Conservation (phyloP, 2,888 invertebrate genomes). For the Drosophila mercatorum region DNA sequence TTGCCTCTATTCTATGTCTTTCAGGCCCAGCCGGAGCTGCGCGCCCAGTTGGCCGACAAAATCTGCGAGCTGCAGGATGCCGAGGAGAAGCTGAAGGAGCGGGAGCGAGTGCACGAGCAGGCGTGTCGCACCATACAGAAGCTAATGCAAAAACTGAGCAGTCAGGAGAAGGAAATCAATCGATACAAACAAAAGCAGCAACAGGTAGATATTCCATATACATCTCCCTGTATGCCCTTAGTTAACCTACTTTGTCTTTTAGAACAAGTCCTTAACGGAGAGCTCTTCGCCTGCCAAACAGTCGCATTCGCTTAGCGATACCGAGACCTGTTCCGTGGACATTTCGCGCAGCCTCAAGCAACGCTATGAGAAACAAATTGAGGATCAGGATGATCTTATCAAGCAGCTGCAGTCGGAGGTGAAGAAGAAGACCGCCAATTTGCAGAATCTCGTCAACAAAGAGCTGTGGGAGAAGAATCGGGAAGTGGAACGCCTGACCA, state of each 20-base stretch:
- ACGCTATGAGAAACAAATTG: constrained; percentile 64
- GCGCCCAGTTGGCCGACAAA: constrained; percentile 80
- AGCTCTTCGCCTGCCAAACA: constrained; percentile 3
- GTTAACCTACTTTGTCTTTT: not conserved
- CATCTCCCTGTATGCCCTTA: not conserved
- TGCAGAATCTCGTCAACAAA: constrained; percentile 86
- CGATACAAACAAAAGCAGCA: constrained; percentile 64
- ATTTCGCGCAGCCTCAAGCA: constrained; percentile 59
- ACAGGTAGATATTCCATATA: constrained; percentile 2
- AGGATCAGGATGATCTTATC: constrained; percentile 86
- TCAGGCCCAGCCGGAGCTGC: constrained; percentile 51
- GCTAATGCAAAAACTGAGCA: constrained; percentile 78
- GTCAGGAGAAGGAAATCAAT: constrained; percentile 79
- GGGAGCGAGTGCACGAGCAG: constrained; percentile 80
- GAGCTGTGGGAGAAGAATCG: constrained; percentile 87
- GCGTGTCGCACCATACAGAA: constrained; percentile 82
- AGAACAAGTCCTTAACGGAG: constrained; percentile 40
- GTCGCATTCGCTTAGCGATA: constrained; percentile 73
- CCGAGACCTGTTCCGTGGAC: constrained; percentile 77
- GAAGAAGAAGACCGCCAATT: constrained; percentile 83
- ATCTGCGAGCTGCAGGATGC: constrained; percentile 81
- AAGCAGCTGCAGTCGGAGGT: constrained; percentile 85
- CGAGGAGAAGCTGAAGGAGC: constrained; percentile 77
- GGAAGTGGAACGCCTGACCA: constrained; percentile 86
- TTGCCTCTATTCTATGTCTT: constrained; percentile 22